Conservation (phyloP, 2,113 vertebrate genomes). For the Rhinoptilus africanus region DNA sequence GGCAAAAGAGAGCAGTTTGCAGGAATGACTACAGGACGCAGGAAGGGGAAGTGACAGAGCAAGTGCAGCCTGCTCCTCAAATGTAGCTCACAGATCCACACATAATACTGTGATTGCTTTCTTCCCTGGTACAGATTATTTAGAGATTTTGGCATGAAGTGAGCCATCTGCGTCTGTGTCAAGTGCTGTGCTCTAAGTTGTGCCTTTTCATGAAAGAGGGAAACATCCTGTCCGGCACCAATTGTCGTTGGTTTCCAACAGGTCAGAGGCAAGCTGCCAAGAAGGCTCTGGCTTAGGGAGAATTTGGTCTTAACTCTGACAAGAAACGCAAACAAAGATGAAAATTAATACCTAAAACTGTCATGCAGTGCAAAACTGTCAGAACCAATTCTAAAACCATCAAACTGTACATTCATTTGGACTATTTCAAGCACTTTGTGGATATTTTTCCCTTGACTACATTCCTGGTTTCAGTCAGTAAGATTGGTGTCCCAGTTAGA, state of each 20-base stretch:
- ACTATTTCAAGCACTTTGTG: neutral
- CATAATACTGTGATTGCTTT: rapidly evolving
- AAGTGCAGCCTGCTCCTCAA: neutral
- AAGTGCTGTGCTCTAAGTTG: neutral
- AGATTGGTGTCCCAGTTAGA: constrained; percentile 37
- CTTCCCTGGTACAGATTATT: neutral
- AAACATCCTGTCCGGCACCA: neutral
- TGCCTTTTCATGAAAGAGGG: neutral
- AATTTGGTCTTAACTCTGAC: neutral
- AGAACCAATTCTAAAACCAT: constrained; percentile 1
- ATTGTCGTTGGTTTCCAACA: neutral
- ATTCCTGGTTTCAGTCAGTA: neutral
- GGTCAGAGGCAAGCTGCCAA: neutral
- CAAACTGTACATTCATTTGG: neutral
- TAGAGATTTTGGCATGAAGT: neutral
- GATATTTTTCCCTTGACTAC: constrained; percentile 1
- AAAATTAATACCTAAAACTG: neutral
- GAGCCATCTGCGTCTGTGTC: neutral
- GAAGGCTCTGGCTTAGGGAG: neutral
- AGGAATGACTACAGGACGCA: neutral
- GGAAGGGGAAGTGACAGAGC: neutral
- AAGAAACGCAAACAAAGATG: constrained; percentile 1
- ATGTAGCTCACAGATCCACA: neutral
- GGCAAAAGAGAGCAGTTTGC: neutral
- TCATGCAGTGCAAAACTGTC: neutral